Percentiles rank a stretch among this genome's conserved stretches.
These are phyloP conservation scores for Siderastrea radians DNA, from an alignment of 92 coral and sea anemone genomes.

Conservation along the genomic window DNA sequence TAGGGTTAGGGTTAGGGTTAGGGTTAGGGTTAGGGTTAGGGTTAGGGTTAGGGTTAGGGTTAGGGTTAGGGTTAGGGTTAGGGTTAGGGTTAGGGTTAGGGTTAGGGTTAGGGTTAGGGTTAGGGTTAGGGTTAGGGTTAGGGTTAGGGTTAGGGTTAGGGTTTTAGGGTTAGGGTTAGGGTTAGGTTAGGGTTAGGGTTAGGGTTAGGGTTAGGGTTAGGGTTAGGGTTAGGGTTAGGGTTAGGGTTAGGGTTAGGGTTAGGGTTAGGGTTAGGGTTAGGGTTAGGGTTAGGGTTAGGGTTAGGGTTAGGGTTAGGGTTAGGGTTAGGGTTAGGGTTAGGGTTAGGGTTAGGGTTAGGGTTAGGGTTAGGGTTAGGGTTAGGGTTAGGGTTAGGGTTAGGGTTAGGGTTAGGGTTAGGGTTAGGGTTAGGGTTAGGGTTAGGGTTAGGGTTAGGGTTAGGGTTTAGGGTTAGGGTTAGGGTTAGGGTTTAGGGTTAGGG, in stretches of 20 bases:
- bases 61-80: constrained; percentile 66
- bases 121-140: constrained; percentile 32
- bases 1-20: constrained; percentile 64
- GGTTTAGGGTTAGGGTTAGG: constrained; percentile 53
- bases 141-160: constrained; percentile 38
- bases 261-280: constrained; percentile 48
- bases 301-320: constrained; percentile 44
- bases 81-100: constrained; percentile 49
- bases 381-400: constrained; percentile 25
- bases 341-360: constrained; percentile 51
- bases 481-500: constrained; percentile 33
- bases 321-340: constrained; percentile 47
- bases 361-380: constrained; percentile 43
- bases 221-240: constrained; percentile 46
- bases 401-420: constrained; percentile 27
- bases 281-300: constrained; percentile 46
- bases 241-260: constrained; percentile 50
- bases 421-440: constrained; percentile 15
- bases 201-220: constrained; percentile 48
- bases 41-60: constrained; percentile 59
- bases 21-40: constrained; percentile 66
- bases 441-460: constrained; percentile 36
- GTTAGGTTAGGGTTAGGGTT: constrained; percentile 50
- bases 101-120: constrained; percentile 53
- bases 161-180: constrained; percentile 35